Evolutionary conservation across 2,888 invertebrate genomes (phyloP), one percentile per base, ranked within the genome.

Genomic region (Aporophyla nigra): DNA sequence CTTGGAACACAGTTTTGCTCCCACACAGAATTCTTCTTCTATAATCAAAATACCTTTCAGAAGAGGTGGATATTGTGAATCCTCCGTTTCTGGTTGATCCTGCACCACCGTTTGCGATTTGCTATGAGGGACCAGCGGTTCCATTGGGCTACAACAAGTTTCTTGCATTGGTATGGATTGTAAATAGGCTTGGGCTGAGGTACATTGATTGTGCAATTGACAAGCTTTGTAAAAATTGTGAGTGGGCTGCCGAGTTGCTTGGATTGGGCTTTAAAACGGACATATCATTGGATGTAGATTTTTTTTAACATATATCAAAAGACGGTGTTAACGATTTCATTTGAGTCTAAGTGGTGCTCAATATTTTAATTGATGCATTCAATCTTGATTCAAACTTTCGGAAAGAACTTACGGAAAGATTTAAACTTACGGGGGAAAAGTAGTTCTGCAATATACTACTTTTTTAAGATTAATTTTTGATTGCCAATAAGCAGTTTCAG

Each of bases 11-110:
- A 5, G 59, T 49, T 53, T 76, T 59, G 46, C 53, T 82, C n/a
- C 46, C 49, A 49, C n/a, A 43, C n/a, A 40, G 0, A 61, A 43
- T 54, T 61, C 59, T 61, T 54, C 61, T 49, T 61, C 59, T 62
- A 82, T 10, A 24, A n/a, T 40, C 14, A 54, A 70, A 43, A 78
- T 90, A 96, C 96, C 96, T 96, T 93, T 96, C 96, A 94, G 95
- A 91, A 93, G 96, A 96, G 92, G 96, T 96, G 93, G 96, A 96
- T 90, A 96, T 96, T 91, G 95, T 95, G 91, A 96, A 96, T 95
- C 96, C 94, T 94, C 95, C 89, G 86, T 90, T 91, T 94, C 95
- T 84, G 90, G 90, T 78, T 87, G 90, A 90, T 93, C 93, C 92
- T 86, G 91, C 81, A 91, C 93, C 94, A 92, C 96, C 96, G 95